phyloP scores from a whole-genome alignment of 2,797 vertebrate genomes.

The Cyclopterus lumpus region DNA sequence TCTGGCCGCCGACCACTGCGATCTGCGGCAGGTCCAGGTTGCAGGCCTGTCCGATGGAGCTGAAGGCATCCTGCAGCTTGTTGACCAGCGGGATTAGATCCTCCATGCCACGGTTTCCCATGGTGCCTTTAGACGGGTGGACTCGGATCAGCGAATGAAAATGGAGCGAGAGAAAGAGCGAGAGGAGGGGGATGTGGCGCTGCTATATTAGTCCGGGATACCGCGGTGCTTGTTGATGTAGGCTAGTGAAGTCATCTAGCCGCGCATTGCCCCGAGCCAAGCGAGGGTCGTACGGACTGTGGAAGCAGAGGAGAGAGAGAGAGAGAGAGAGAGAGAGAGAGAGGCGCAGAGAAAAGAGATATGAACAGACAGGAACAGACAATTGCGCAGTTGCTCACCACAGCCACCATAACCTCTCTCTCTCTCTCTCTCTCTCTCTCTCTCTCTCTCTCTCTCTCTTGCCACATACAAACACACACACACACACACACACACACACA shows the following conservation, averaged over 20 bases:
- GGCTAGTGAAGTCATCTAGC: constrained; percentile 77
- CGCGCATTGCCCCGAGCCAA: constrained; percentile 76
- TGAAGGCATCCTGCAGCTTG: constrained; percentile 94
- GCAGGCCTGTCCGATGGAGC: constrained; percentile 91
- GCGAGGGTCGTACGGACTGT: constrained; percentile 75
- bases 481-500: constrained; percentile 17
- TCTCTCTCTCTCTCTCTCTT: not conserved
- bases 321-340: constrained; percentile 10
- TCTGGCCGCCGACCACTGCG: constrained; percentile 95
- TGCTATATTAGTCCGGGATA: constrained; percentile 81
- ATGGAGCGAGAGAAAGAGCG: constrained; percentile 24
- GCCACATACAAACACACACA: not conserved
- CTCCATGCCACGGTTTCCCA: constrained; percentile 92
- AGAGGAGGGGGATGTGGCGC: constrained; percentile 51
- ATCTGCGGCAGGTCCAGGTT: constrained; percentile 95
- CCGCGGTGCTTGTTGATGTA: constrained; percentile 78
- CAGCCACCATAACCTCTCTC: constrained; percentile 37
- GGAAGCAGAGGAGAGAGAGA: constrained; percentile 24
- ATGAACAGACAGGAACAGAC: constrained; percentile 65
- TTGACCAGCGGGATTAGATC: constrained; percentile 95
- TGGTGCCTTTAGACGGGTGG: constrained; percentile 73
- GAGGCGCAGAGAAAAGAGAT: constrained; percentile 30
- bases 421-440: not conserved
- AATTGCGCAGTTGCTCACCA: constrained; percentile 82
- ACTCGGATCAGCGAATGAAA: constrained; percentile 70